phyloP scores from a whole-genome alignment of 2,113 vertebrate genomes.

The Psilopsiagon aurifrons region DNA sequence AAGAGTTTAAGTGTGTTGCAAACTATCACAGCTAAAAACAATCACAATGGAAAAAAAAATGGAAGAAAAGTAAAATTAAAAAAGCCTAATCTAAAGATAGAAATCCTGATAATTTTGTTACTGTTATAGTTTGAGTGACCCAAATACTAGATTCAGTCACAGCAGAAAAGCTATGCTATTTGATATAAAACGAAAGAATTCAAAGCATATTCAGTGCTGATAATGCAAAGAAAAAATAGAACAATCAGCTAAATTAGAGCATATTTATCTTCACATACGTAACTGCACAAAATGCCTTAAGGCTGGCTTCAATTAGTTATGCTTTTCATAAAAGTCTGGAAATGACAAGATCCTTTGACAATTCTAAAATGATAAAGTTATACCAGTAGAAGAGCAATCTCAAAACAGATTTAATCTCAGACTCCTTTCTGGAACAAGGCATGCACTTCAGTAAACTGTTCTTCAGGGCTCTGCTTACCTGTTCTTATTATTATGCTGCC shows the following conservation, averaged over 20 bases:
- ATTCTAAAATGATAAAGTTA: conserved; percentile 51
- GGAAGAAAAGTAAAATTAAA: not conserved
- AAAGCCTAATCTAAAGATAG: conserved; percentile 40
- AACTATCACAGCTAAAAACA: not conserved
- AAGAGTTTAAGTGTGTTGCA: conserved; percentile 8
- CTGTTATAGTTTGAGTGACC: conserved; percentile 27
- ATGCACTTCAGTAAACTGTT: conserved; percentile 31
- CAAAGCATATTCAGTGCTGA: conserved; percentile 39
- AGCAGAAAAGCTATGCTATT: conserved; percentile 60
- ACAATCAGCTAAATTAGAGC: conserved; percentile 55
- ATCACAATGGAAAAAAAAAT: not conserved
- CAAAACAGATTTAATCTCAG: conserved; percentile 47
- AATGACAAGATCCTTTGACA: conserved; percentile 61
- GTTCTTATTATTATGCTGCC: conserved; percentile 18
- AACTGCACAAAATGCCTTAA: conserved; percentile 59
- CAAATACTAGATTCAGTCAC: conserved; percentile 66
- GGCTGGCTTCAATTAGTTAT: conserved; percentile 66
- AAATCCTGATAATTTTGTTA: conserved; percentile 49
- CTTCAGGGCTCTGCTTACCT: conserved; percentile 23
- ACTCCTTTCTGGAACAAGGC: conserved; percentile 49
- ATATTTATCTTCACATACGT: conserved; percentile 51
- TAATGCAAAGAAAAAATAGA: conserved; percentile 58
- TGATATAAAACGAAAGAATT: conserved; percentile 58
- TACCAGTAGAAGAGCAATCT: conserved; percentile 53
- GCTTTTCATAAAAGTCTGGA: conserved; percentile 44